A percentile compares a stretch with the other conserved stretches of the same genome.
phyloP scores from a whole-genome alignment of 2,888 invertebrate genomes.

The Harmothoe impar region DNA sequence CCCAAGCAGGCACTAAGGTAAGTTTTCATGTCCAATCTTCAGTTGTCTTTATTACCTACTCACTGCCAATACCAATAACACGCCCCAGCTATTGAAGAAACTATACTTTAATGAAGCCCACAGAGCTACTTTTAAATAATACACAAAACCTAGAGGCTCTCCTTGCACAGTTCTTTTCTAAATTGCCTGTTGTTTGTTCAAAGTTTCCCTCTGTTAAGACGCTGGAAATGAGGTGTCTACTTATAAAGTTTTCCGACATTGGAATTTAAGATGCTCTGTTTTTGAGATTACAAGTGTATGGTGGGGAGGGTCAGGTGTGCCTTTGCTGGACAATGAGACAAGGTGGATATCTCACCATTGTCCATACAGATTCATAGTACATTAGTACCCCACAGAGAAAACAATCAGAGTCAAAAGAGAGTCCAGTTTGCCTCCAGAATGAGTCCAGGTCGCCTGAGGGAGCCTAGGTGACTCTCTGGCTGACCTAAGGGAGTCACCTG shows the following conservation, averaged over 20 bases:
- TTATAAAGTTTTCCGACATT: neutral
- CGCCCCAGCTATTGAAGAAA: slow-evolving; percentile 5
- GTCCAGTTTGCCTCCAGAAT: no score
- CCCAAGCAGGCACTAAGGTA: neutral
- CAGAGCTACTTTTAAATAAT: neutral
- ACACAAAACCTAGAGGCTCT: slow-evolving; percentile 10
- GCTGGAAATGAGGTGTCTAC: no score
- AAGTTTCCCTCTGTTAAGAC: neutral
- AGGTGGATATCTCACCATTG: neutral
- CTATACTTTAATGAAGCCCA: slow-evolving; percentile 43
- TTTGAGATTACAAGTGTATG: neutral
- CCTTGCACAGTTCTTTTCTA: slow-evolving; percentile 24
- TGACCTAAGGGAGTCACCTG: no score
- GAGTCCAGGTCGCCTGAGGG: no score
- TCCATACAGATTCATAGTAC: no score
- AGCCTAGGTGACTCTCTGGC: no score
- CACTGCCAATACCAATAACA: slow-evolving; percentile 22
- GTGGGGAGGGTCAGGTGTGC: neutral
- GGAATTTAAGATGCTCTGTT: neutral
- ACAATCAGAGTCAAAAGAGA: no score
- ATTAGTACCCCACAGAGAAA: no score
- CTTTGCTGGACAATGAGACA: neutral
- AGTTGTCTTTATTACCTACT: slow-evolving; percentile 53
- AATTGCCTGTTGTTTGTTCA: neutral
- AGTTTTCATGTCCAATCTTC: slow-evolving; percentile 45